These are phyloP conservation scores for Rhagoletis pomonella DNA, from an alignment of 1,140 invertebrate genomes.

Conservation along the genomic window DNA sequence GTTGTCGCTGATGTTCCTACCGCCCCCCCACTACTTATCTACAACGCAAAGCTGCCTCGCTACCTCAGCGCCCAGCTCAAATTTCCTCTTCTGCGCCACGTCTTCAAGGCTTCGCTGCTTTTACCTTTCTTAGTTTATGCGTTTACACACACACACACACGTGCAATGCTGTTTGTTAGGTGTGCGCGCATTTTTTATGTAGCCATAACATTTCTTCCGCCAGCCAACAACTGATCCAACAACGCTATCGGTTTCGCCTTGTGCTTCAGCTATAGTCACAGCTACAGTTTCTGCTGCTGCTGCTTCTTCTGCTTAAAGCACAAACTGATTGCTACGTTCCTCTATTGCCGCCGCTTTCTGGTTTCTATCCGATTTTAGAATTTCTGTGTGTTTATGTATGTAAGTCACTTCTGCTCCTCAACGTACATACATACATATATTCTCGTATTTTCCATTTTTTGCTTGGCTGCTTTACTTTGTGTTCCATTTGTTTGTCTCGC, in stretches of 20 bases:
- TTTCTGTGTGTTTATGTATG: not conserved
- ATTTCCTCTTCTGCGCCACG: not conserved
- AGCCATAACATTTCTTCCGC: not conserved
- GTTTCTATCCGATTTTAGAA: not conserved
- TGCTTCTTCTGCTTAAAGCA: not conserved
- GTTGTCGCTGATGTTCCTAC: not conserved
- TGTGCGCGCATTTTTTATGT: not conserved
- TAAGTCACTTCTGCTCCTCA: not conserved
- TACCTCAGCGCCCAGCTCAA: not conserved
- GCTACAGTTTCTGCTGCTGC: too few relatives aligned
- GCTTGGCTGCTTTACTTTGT: constrained; percentile 37
- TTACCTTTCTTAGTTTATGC: constrained; percentile 14
- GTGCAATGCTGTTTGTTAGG: not conserved
- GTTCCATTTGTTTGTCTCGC: constrained; percentile 56
- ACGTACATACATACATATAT: not conserved
- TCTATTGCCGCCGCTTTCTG: not conserved
- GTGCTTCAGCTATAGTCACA: not conserved
- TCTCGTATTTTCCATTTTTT: constrained; percentile 12
- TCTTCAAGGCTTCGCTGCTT: constrained; percentile 6
- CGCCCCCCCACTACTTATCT: not conserved
- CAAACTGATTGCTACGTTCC: not conserved
- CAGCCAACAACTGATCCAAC: not conserved
- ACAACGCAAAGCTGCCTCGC: not conserved
- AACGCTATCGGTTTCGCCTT: not conserved
- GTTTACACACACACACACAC: not conserved